phyloP scores from a whole-genome alignment of 2,113 vertebrate species.

The Nycticryphes semicollaris region DNA sequence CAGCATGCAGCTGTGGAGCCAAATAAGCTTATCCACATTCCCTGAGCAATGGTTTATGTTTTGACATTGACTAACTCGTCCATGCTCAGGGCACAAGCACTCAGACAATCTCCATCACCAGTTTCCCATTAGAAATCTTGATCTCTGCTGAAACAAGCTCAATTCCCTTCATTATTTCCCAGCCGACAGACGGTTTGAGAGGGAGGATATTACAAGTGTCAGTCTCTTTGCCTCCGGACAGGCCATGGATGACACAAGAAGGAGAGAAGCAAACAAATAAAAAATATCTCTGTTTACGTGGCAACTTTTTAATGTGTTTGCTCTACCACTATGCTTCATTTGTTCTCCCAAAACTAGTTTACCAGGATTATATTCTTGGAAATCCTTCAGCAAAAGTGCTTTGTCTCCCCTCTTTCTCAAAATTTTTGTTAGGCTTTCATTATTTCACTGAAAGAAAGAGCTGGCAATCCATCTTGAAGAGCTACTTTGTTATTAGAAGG shows the following conservation, averaged over 20 bases:
- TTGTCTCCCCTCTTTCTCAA: background rate
- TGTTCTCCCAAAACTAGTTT: conserved; percentile 14
- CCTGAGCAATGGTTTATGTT: conserved; percentile 33
- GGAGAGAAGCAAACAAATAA: conserved; percentile 2
- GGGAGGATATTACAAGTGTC: conserved; percentile 60
- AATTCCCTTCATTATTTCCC: conserved; percentile 55
- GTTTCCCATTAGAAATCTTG: conserved; percentile 50
- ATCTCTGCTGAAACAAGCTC: conserved; percentile 58
- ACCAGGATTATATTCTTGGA: background rate
- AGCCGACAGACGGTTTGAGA: conserved; percentile 40
- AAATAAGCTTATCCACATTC: conserved; percentile 22
- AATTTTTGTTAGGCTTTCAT: background rate
- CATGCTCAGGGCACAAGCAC: conserved; percentile 52
- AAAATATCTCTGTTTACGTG: conserved; percentile 31
- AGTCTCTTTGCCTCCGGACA: conserved; percentile 46
- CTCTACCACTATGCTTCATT: background rate
- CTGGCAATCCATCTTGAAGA: background rate
- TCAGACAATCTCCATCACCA: conserved; percentile 60
- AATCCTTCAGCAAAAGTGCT: background rate
- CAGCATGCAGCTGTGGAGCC: background rate
- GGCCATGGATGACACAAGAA: background rate
- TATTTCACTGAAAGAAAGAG: background rate
- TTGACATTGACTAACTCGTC: conserved; percentile 69
- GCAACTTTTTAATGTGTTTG: conserved; percentile 29
- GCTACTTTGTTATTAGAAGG: background rate